These are phyloP conservation scores for Drosophila funebris DNA, from an alignment of 1,140 invertebrate species.

Conservation along the genomic window DNA sequence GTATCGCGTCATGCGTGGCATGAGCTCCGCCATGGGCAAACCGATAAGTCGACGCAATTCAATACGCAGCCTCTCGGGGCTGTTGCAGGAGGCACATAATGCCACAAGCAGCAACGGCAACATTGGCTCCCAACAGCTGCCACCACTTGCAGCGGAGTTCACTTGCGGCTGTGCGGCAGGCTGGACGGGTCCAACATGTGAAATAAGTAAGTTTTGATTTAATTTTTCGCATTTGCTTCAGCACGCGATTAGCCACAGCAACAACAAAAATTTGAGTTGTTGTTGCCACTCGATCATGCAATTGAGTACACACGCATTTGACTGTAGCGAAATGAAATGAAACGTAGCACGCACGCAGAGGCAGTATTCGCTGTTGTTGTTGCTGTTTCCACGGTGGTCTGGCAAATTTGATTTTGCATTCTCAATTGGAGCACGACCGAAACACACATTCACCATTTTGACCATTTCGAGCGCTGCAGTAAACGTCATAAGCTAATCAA, in stretches of 20 bases:
- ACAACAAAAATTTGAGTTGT: conserved; percentile 4
- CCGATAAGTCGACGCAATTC: conserved; percentile 82
- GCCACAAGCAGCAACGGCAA: conserved; percentile 25
- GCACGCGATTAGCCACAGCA: conserved; percentile 77
- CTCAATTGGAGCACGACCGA: conserved; percentile 77
- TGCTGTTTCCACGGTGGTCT: conserved; percentile 63
- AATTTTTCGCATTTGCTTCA: conserved; percentile 67
- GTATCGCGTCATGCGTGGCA: conserved; percentile 83
- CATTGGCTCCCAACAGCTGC: conserved; percentile 37
- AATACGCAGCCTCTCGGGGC: conserved; percentile 63
- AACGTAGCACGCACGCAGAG: conserved; percentile 71
- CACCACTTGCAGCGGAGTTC: conserved; percentile 84
- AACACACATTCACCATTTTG: conserved; percentile 57
- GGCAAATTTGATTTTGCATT: conserved; percentile 73
- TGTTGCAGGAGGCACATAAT: conserved; percentile 50
- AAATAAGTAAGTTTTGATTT: conserved; percentile 86
- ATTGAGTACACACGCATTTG: conserved; percentile 79
- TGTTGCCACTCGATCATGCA: conserved; percentile 70
- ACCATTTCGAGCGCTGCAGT: conserved; percentile 53
- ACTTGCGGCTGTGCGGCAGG: conserved; percentile 93
- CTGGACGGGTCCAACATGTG: conserved; percentile 93
- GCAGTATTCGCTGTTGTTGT: conserved; percentile 13
- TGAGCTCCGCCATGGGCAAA: conserved; percentile 83
- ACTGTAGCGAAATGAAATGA: conserved; percentile 81
- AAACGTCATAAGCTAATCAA: conserved; percentile 59